Percentiles rank a stretch among this genome's conserved stretches.
Conservation (phyloP, 1,140 invertebrate species). For the Melipona quadrifasciata region DNA sequence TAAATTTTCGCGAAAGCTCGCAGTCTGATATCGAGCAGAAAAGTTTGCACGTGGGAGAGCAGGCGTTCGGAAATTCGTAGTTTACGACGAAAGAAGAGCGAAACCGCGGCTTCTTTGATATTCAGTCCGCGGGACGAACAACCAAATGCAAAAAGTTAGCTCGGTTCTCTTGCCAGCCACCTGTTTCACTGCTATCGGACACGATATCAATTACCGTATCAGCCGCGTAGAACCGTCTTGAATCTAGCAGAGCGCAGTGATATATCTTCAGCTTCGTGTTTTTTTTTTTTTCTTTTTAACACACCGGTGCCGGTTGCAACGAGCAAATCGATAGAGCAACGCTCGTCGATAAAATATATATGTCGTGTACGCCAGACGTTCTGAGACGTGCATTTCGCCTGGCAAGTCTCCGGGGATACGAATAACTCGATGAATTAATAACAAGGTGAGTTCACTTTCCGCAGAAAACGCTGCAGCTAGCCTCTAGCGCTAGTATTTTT, state of each 20-base stretch:
- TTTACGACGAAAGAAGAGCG: not conserved
- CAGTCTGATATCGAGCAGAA: not conserved
- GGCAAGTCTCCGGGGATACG: no score
- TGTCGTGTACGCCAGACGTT: not conserved
- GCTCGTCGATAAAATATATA: slow-evolving; percentile 14
- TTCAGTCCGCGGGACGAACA: not conserved
- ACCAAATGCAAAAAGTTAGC: not conserved
- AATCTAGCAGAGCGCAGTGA: not conserved
- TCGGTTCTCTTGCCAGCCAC: not conserved
- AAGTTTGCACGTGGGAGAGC: not conserved
- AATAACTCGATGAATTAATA: slow-evolving; percentile 10
- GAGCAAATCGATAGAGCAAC: slow-evolving; percentile 4
- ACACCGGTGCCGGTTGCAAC: not conserved
- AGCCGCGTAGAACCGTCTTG: not conserved
- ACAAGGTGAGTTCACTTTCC: not conserved
- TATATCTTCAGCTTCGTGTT: not conserved
- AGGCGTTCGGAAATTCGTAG: not conserved
- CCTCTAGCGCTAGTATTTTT: not conserved
- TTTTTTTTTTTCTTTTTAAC: not conserved
- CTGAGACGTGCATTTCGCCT: not conserved
- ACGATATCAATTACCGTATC: slow-evolving; percentile 11
- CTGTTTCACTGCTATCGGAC: not conserved
- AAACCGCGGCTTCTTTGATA: not conserved
- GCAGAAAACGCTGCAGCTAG: no score
- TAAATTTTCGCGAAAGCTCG: no score